phyloP scores from a whole-genome alignment of 2,113 vertebrate species.

The Ophthalmolycus amberensis region DNA sequence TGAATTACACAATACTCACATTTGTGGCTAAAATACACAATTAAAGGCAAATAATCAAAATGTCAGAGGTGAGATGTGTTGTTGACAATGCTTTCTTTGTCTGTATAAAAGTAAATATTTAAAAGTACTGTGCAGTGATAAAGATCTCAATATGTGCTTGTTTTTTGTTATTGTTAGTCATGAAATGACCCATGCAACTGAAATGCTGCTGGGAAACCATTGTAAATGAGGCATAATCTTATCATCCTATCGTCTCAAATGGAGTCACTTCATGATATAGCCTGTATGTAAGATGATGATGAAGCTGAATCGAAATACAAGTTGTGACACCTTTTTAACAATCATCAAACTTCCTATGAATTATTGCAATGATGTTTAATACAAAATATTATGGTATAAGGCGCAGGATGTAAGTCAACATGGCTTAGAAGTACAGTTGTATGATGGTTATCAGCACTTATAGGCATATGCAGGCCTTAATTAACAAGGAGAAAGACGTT shows the following conservation, averaged over 20 bases:
- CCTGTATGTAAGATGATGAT: not conserved
- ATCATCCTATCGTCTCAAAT: not conserved
- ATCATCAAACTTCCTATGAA: not conserved
- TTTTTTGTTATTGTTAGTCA: not conserved
- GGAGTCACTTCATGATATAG: not conserved
- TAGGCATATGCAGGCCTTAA: not conserved
- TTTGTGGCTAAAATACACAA: conserved; percentile 1
- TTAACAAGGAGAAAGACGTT: too few species aligned
- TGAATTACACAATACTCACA: not conserved
- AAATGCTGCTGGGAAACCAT: not conserved
- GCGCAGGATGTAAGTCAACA: not conserved
- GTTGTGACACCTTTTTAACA: not conserved
- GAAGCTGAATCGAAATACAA: not conserved
- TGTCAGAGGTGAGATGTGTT: not conserved
- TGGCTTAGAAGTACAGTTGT: not conserved
- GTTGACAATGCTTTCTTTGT: not conserved
- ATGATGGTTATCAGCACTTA: not conserved
- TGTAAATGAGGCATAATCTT: not conserved
- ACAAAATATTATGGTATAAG: not conserved
- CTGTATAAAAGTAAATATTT: not conserved
- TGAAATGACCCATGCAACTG: not conserved
- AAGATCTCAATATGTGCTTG: not conserved
- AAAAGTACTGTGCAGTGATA: not conserved
- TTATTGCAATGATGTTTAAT: not conserved
- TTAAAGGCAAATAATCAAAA: not conserved